Conservation (phyloP, 2,797 vertebrate species). For the Chromobotia macracanthus region DNA sequence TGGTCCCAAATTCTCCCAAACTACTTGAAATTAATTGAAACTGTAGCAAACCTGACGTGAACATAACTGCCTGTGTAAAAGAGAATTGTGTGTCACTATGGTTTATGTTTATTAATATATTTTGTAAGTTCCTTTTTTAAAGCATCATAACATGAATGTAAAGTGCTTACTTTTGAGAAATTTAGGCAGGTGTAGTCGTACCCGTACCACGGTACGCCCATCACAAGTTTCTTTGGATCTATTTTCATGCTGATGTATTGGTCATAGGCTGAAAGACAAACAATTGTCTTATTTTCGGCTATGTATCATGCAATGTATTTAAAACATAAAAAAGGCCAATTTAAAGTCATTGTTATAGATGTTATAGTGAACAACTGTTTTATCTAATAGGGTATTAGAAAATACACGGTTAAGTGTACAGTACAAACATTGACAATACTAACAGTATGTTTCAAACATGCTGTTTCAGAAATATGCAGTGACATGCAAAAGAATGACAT, state of each 20-base stretch:
- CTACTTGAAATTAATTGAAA: too few species aligned
- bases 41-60: too few species aligned
- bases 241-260: constrained; percentile 85
- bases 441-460: neutral
- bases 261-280: constrained; percentile 80
- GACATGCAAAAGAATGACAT: neutral
- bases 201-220: constrained; percentile 97
- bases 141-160: neutral
- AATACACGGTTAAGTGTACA: neutral
- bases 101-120: neutral
- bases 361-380: neutral
- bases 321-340: neutral
- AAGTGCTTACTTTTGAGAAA: constrained; percentile 78
- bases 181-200: constrained; percentile 91
- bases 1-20: too few species aligned
- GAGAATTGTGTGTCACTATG: too few species aligned
- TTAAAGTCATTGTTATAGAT: neutral
- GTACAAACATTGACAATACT: neutral
- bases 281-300: neutral
- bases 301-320: neutral
- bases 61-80: too few species aligned
- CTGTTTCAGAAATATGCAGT: neutral
- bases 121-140: neutral
- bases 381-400: neutral
- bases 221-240: constrained; percentile 87